Conservation (phyloP, 2,797 vertebrate genomes). For the Poecile montanus region DNA sequence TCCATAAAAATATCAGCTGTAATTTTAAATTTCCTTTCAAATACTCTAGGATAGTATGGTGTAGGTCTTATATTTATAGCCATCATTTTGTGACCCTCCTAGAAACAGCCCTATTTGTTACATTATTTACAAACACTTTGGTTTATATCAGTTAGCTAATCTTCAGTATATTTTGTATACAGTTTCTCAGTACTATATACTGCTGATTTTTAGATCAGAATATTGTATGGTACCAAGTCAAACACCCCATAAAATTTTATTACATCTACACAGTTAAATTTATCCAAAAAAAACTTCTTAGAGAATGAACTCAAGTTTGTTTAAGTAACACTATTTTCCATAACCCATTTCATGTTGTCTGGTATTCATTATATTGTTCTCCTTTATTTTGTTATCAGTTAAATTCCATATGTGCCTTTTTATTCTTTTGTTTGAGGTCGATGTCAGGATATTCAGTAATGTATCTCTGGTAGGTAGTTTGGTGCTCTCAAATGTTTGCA, state of each 20-base stretch:
- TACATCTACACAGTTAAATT: conserved; percentile 16
- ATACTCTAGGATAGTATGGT: not conserved
- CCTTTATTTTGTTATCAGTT: conserved; percentile 58
- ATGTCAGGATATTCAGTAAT: conserved; percentile 35
- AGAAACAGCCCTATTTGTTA: not conserved
- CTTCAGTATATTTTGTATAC: not conserved
- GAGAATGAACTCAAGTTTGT: conserved; percentile 44
- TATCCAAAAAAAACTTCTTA: conserved; percentile 30
- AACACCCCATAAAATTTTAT: conserved; percentile 50
- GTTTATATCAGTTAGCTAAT: not conserved
- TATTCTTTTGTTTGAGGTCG: conserved; percentile 31
- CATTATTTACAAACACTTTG: not conserved
- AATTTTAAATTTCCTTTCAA: not conserved
- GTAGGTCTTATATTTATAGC: not conserved
- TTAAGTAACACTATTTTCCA: conserved; percentile 49
- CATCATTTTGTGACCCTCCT: not conserved
- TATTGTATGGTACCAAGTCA: conserved; percentile 47
- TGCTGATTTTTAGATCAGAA: conserved; percentile 39
- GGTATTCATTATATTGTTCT: conserved; percentile 55
- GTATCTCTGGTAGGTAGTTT: conserved; percentile 31
- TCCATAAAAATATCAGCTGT: not conserved
- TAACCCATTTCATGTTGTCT: conserved; percentile 39
- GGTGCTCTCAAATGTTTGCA: conserved; percentile 1
- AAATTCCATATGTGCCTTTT: conserved; percentile 38
- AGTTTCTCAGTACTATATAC: not conserved